These are phyloP conservation scores for Scaptomyza tumidula DNA, from an alignment of 2,888 invertebrate species.

Conservation along the genomic window DNA sequence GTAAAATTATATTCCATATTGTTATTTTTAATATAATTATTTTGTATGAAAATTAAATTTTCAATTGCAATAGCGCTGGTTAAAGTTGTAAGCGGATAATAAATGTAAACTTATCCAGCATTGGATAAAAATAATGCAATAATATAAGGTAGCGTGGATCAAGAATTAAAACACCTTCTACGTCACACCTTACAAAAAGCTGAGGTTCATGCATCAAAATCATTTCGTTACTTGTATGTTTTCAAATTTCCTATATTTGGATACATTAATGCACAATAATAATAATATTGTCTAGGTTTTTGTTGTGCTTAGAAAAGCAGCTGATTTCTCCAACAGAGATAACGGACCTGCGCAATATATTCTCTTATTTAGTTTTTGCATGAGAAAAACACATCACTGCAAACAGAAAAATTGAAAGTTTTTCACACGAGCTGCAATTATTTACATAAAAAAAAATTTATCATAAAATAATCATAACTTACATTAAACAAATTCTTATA, in stretches of 20 bases:
- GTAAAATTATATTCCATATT: background rate
- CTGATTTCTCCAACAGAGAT: slow-evolving; percentile 3
- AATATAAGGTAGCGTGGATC: background rate
- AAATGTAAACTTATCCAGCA: background rate
- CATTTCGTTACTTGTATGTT: background rate
- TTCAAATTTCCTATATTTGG: background rate
- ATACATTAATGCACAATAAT: background rate
- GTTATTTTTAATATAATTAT: background rate
- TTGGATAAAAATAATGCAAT: background rate
- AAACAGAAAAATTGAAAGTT: slow-evolving; percentile 7
- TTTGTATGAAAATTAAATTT: background rate
- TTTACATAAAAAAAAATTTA: slow-evolving; percentile 22
- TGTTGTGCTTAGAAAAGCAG: background rate
- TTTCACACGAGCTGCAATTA: slow-evolving; percentile 35
- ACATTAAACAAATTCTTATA: slow-evolving; percentile 25
- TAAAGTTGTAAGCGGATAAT: background rate
- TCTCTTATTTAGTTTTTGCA: background rate
- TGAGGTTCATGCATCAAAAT: background rate
- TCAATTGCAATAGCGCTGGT: background rate
- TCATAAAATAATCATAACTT: slow-evolving; percentile 24
- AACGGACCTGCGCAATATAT: slow-evolving; percentile 12
- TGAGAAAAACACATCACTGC: slow-evolving; percentile 3
- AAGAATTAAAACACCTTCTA: background rate
- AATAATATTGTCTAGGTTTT: background rate
- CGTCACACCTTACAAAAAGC: background rate